A percentile compares a stretch with the other conserved stretches of the same genome.
phyloP scores from a whole-genome alignment of 2,797 vertebrate species.

The Poecilia velifera region DNA sequence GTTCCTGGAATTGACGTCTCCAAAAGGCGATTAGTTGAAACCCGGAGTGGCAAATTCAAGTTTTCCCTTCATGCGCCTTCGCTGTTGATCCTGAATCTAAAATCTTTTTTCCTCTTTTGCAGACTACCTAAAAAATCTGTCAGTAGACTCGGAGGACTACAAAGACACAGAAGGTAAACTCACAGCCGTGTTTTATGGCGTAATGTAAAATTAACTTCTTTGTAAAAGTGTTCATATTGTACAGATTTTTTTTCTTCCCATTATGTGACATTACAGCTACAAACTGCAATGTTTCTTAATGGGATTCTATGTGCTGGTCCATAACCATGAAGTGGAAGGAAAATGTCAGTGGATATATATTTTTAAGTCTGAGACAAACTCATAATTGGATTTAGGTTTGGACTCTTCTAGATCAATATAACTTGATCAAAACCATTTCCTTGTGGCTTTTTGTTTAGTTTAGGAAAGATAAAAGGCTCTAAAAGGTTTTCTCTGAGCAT shows the following conservation, averaged over 20 bases:
- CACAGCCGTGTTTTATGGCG: neutral
- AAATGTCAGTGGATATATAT: no score
- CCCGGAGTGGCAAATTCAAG: neutral
- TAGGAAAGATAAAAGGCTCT: no score
- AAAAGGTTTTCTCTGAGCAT: no score
- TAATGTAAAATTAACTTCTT: neutral
- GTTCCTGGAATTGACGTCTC: constrained; percentile 47
- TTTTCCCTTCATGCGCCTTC: constrained; percentile 6
- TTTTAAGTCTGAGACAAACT: no score
- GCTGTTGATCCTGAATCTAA: neutral
- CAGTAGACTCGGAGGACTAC: constrained; percentile 89
- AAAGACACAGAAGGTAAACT: constrained; percentile 91
- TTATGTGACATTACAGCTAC: neutral
- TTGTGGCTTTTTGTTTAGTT: no score
- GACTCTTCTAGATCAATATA: no score
- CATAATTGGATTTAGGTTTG: no score
- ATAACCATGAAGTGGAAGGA: no score
- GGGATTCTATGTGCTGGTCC: no score
- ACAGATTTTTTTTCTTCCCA: neutral
- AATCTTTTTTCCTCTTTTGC: constrained; percentile 37
- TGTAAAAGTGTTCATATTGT: neutral
- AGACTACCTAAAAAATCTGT: constrained; percentile 96
- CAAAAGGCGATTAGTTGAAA: constrained; percentile 23
- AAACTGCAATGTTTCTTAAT: no score
- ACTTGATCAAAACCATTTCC: no score